Evolutionary conservation across 1,140 invertebrate genomes (phyloP), one percentile per base, ranked within the genome.

Genomic region (Papilio dardanus): DNA sequence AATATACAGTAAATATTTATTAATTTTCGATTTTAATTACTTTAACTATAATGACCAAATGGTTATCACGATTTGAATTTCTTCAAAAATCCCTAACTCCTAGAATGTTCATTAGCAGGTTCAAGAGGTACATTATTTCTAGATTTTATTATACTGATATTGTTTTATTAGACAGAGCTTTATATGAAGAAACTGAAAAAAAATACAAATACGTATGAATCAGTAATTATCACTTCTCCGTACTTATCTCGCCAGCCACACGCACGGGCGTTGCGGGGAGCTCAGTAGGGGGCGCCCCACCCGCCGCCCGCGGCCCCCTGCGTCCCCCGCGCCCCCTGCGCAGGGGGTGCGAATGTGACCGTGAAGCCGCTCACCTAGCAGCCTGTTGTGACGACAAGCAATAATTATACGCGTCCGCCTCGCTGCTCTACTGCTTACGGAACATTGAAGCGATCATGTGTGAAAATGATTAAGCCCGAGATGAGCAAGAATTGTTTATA

Each of bases 331-430:
- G n/a, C 0, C 67, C 67, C 67, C 67, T 42, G n/a, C 35, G 33
- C 28, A 1, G 28, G 65, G 65, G 42, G n/a, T 35, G 33, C 37
- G 40, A 71, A 42, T 50, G 69, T 71, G 69, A 71, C 69, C 69
- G 42, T 71, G 69, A 71, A 50, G 24, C 24, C 21, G 24, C 31
- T 50, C 19, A 50, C 69, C 69, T 50, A 40, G 69, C 69, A 31
- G 14, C 69, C 69, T 50, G 69, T 50, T 71, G 69, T 71, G 69
- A 71, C 42, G 40, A 71, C 42, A 69, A 21, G 6, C 67, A 71
- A 71, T 71, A 71, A 71, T 71, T 71, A 71, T 50, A 71, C 28
- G 40, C 69, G 42, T 54, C 21, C 69, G 40, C 69, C 46, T 50
- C 69, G 42, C 42, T 71, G 24, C n/a, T 35, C 21, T n/a, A 42